Evolutionary conservation across 2,797 vertebrate genomes (phyloP), one percentile per base, ranked within the genome.

Genomic region (Crocidura indochinensis): DNA sequence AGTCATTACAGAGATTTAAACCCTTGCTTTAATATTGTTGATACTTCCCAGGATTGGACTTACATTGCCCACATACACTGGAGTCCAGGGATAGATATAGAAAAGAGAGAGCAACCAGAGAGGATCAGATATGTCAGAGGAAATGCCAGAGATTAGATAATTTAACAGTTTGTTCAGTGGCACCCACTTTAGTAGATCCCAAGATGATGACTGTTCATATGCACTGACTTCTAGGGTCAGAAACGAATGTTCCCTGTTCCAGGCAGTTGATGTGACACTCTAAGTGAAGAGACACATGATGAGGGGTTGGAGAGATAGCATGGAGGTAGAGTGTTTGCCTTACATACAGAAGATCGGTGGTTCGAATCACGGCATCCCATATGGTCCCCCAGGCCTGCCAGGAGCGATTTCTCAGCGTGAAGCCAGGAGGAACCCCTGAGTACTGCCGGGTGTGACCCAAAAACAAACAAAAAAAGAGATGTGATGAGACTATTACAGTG

Each of bases 181-280:
- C 67, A 26, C 56, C 75, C 38, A 38, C 4, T 4, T 47, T 22
- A 0, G 62, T 62, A 7, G 15, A 65, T 22, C 87, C 17, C 73
- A 62, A 80, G 44, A 38, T 38, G 19, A 76, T 76, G 8, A 9
- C 62, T 69, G 27, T 38, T 49, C 62, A 71, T 46, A 71, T 46
- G 56, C 17, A 8, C 38, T 62, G 15, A 3, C 9, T 46, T 65
- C 53, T 51, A 69, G 29, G 24, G 38, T 91, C 46, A 85, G 62
- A 94, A 92, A 88, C 27, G 64, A 77, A 47, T 91, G 47, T 6
- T 78, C 65, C 38, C n/a, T 88, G 19, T 44, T 80, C 69, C 38
- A 77, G 7, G 5, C 77, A 84, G 56, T 47, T 84, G n/a, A 62
- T 20, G 1, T 69, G 56, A 60, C 56, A 14, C 19, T 56, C 27